Conservation (phyloP, 2,797 vertebrate species). For the Gadopsis marmoratus region DNA sequence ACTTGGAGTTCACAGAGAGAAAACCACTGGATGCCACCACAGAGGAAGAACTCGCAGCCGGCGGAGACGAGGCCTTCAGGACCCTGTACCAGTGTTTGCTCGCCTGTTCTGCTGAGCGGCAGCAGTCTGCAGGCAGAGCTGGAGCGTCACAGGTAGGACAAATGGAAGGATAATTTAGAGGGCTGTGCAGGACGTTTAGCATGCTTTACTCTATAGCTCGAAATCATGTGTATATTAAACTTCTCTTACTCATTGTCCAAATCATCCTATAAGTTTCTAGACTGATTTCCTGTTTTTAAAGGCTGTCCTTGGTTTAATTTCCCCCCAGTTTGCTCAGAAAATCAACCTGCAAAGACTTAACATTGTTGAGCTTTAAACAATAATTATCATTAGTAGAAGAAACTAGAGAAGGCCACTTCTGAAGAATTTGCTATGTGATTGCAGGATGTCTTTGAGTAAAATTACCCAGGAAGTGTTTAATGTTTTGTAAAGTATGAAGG, state of each 20-base stretch:
- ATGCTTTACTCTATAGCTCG: neutral
- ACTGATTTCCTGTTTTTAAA: neutral
- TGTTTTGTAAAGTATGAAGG: no score
- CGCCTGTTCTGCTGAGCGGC: conserved; percentile 67
- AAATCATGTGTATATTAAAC: neutral
- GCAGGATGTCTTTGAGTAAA: no score
- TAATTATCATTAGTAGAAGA: no score
- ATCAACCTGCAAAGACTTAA: neutral
- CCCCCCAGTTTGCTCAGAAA: neutral
- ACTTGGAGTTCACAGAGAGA: conserved; percentile 89
- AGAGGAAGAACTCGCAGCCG: conserved; percentile 79
- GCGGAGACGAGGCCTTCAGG: conserved; percentile 79
- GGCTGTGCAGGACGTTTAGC: neutral
- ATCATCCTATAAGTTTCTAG: neutral
- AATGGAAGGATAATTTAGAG: neutral
- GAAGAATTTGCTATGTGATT: no score
- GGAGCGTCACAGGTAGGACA: conserved; percentile 57
- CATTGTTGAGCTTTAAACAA: no score
- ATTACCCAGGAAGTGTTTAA: no score
- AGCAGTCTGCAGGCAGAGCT: conserved; percentile 60
- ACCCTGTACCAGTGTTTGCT: conserved; percentile 81
- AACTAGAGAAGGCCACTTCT: no score
- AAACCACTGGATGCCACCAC: conserved; percentile 83
- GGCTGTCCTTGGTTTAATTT: neutral
- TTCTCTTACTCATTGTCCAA: neutral